Conservation (phyloP, 2,888 invertebrate genomes). For the Scaptomyza caliginosa region DNA sequence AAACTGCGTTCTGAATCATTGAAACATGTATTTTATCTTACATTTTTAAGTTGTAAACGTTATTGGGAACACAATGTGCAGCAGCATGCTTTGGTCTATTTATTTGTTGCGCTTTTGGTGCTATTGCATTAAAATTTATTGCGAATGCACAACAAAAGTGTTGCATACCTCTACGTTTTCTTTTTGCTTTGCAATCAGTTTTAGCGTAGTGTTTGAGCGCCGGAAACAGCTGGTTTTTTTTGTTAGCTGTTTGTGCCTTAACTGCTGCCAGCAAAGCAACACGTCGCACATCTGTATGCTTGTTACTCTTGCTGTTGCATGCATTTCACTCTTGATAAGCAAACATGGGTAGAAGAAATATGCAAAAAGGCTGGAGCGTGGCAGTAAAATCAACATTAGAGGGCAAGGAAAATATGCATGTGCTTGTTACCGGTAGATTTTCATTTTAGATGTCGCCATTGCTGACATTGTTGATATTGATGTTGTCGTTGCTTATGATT, state of each 20-base stretch:
- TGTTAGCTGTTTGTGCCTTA: too few relatives aligned
- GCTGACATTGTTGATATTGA: slow-evolving; percentile 35
- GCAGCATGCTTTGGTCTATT: slow-evolving; percentile 10
- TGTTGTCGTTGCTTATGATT: slow-evolving; percentile 52
- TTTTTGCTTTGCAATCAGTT: slow-evolving; percentile 61
- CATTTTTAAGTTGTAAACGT: neutral
- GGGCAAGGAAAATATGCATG: slow-evolving; percentile 61
- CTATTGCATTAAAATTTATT: slow-evolving; percentile 68
- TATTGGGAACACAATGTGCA: slow-evolving; percentile 13
- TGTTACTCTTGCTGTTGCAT: slow-evolving; percentile 51
- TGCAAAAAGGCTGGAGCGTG: slow-evolving; percentile 15
- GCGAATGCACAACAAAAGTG: slow-evolving; percentile 46
- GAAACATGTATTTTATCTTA: too few relatives aligned
- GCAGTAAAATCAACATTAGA: slow-evolving; percentile 63
- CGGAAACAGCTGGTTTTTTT: slow-evolving; percentile 73
- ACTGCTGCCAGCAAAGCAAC: slow-evolving; percentile 56
- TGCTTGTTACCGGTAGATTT: slow-evolving; percentile 76
- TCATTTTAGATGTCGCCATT: slow-evolving; percentile 71
- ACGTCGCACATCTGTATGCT: slow-evolving; percentile 56
- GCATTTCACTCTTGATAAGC: slow-evolving; percentile 72
- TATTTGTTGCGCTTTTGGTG: slow-evolving; percentile 52
- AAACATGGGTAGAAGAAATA: slow-evolving; percentile 44
- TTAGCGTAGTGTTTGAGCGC: slow-evolving; percentile 65
- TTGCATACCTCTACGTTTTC: slow-evolving; percentile 15
- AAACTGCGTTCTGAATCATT: too few relatives aligned